Conservation (phyloP, 2,888 invertebrate species). For the Penaeus monodon region DNA sequence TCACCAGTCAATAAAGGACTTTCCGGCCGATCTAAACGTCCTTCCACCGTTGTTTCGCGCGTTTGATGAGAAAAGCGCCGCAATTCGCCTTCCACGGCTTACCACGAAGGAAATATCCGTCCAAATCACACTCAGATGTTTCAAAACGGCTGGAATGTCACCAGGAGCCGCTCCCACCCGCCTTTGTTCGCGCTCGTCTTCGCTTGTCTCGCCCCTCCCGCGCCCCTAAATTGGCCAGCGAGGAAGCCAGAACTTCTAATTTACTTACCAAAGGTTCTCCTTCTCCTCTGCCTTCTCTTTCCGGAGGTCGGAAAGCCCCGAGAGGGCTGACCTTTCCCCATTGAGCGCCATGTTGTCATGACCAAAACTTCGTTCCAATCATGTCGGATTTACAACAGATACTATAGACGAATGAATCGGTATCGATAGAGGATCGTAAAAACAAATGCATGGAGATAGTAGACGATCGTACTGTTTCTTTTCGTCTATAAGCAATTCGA, state of each 20-base stretch:
- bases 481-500: neutral
- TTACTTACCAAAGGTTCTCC: slow-evolving; percentile 63
- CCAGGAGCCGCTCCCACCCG: neutral
- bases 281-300: slow-evolving; percentile 64
- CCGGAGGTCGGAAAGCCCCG: slow-evolving; percentile 63
- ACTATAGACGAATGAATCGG: slow-evolving; percentile 33
- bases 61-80: too few relatives aligned
- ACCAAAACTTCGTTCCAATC: slow-evolving; percentile 58
- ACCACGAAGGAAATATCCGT: neutral
- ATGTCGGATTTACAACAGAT: slow-evolving; percentile 46
- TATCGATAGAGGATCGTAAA: neutral
- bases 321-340: slow-evolving; percentile 65
- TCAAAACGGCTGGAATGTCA: slow-evolving; percentile 44
- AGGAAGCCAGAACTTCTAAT: neutral
- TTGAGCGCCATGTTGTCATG: slow-evolving; percentile 64
- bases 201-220: too few relatives aligned
- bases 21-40: too few relatives aligned
- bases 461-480: neutral
- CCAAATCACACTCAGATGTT: slow-evolving; percentile 31
- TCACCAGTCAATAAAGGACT: too few relatives aligned
- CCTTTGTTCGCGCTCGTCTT: too few relatives aligned
- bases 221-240: neutral
- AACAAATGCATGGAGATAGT: slow-evolving; percentile 1
- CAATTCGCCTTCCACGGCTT: too few relatives aligned
- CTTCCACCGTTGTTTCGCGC: too few relatives aligned